Base-by-base conservation (phyloP, 2,113 vertebrate species). In the Tinamus guttatus region DNA sequence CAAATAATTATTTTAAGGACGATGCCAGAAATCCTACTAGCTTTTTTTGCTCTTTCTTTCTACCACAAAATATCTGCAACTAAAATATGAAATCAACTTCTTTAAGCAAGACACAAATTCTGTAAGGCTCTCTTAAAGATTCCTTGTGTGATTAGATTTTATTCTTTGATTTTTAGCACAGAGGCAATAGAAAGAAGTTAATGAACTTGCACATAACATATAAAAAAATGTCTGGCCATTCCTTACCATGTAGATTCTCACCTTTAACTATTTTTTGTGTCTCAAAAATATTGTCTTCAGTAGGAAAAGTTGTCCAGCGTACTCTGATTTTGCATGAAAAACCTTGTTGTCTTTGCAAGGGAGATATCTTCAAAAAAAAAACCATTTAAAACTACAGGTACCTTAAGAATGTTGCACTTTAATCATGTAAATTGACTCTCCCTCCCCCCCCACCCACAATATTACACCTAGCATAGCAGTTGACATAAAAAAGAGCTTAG, bases 211-310 rank as follows among this genome's bases (percentile, higher is more conserved):
- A 54, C 30, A 7, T 62, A 51, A 80, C 14, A 22, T 1, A 27
- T 32, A 89, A 89, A 49, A 49, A 49, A 22, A 63, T 74, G 24
- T 30, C 85, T 64, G 63, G 20, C 84, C 51, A n/a, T 36, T 81
- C 75, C 49, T 91, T 0, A 0, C 20, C 45, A 49, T 82, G 54
- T 76, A 80, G 38, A 30, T 62, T 92, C 59, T 81, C 70, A 36
- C 30, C n/a, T 78, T 87, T 45, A 92, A 69, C 51, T 92, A 80
- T 69, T 94, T 94, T 49, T 94, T 92, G 28, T 91, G 65, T 80
- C n/a, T 83, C 51, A 69, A 11, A 94, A 91, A 27, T 85, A 47
- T 17, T 20, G 30, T n/a, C 38, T 58, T 40, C 24, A 27, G 28
- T 41, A 51, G 36, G 38, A 41, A 63, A 40, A 12, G 16, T 45